Evolutionary conservation across 2,113 vertebrate genomes (phyloP).

Genomic region (Triplophysa rosa): DNA sequence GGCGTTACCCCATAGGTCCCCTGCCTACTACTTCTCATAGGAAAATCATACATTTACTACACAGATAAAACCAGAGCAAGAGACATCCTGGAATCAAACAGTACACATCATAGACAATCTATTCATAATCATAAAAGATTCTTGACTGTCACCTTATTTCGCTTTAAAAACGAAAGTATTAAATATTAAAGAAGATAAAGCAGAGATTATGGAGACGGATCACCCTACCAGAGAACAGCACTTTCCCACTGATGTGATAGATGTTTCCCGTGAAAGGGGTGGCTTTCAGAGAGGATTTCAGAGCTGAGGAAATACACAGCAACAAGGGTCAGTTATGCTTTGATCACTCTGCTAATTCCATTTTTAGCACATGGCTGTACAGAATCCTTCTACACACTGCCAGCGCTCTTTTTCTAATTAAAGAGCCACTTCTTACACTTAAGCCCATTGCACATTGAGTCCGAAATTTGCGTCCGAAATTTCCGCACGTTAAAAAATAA

Average conservation of each 20-base stretch:
- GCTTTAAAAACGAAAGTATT: background rate
- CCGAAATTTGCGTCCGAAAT: no score
- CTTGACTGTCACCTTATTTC: background rate
- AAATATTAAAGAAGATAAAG: background rate
- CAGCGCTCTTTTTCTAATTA: slow-evolving; percentile 10
- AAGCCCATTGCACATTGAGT: no score
- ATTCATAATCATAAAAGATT: slow-evolving; percentile 4
- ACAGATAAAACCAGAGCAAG: slow-evolving; percentile 47
- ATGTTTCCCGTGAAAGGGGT: slow-evolving; percentile 89
- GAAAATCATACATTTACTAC: slow-evolving; percentile 61
- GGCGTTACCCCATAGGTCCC: slow-evolving; percentile 47
- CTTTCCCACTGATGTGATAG: slow-evolving; percentile 90
- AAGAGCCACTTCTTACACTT: background rate
- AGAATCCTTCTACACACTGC: slow-evolving; percentile 20
- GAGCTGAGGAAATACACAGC: slow-evolving; percentile 69
- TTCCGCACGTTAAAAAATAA: no score
- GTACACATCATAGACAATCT: slow-evolving; percentile 1
- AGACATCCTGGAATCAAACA: slow-evolving; percentile 36
- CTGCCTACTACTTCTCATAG: slow-evolving; percentile 51
- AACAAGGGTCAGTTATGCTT: slow-evolving; percentile 23
- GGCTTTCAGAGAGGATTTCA: slow-evolving; percentile 83
- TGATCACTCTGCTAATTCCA: slow-evolving; percentile 13
- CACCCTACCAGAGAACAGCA: slow-evolving; percentile 87
- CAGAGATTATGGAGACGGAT: background rate
- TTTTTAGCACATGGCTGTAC: slow-evolving; percentile 21